phyloP scores from a whole-genome alignment of 2,888 invertebrate species.

The Geotrupes spiniger region DNA sequence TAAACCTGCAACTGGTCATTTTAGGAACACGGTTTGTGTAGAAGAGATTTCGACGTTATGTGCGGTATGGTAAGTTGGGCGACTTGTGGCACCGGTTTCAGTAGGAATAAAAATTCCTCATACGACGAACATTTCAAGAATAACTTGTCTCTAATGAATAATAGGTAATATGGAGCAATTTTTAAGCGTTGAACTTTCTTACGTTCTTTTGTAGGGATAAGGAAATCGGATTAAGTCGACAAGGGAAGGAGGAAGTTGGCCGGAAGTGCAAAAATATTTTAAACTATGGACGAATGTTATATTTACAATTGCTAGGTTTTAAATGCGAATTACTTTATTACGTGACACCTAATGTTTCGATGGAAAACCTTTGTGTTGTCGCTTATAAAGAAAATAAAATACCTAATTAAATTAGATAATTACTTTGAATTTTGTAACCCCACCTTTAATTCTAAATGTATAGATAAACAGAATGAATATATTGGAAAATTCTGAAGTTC shows the following conservation, averaged over 20 bases:
- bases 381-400: slow-evolving; percentile 49
- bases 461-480: too few species aligned
- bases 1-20: slow-evolving; percentile 13
- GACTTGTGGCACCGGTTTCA: slow-evolving; percentile 72
- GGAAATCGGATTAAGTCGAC: slow-evolving; percentile 44
- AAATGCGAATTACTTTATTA: slow-evolving; percentile 63
- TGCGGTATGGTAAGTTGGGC: slow-evolving; percentile 87
- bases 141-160: slow-evolving; percentile 9
- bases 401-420: too few species aligned
- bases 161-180: slow-evolving; percentile 10
- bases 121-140: slow-evolving; percentile 21
- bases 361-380: slow-evolving; percentile 78
- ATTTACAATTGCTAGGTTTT: slow-evolving; percentile 59
- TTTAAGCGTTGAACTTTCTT: background rate
- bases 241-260: slow-evolving; percentile 63
- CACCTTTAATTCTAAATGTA: too few species aligned
- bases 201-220: slow-evolving; percentile 33
- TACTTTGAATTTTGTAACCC: too few species aligned
- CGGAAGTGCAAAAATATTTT: slow-evolving; percentile 72
- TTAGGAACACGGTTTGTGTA: slow-evolving; percentile 57
- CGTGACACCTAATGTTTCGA: slow-evolving; percentile 62
- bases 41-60: slow-evolving; percentile 69
- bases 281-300: slow-evolving; percentile 71
- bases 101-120: slow-evolving; percentile 50
- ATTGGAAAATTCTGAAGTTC: too few species aligned